These are phyloP conservation scores for Dysdera silvatica DNA, from an alignment of 1,140 invertebrate species.

Conservation along the genomic window DNA sequence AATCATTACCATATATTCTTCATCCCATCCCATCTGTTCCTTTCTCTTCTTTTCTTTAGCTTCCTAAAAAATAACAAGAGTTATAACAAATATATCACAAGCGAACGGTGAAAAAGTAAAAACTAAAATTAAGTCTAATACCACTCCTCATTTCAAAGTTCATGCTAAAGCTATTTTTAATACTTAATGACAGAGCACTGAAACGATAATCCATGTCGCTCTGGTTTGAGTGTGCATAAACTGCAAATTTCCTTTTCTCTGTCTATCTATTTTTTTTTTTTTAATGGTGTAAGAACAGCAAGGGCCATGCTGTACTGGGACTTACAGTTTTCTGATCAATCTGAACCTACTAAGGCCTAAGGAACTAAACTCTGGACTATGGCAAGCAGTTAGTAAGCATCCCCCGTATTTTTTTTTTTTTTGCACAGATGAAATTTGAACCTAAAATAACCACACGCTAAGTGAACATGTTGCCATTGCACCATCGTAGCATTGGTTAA, in stretches of 20 bases:
- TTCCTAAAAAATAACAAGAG: slow-evolving; percentile 54
- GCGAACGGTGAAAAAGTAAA: neutral
- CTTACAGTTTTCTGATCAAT: too few species aligned
- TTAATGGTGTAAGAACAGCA: too few species aligned
- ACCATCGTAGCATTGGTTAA: too few species aligned
- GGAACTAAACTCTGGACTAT: too few species aligned
- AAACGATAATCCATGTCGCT: neutral
- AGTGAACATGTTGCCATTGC: too few species aligned
- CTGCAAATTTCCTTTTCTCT: neutral
- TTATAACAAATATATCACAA: neutral
- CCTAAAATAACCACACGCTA: too few species aligned
- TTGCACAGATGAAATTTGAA: too few species aligned
- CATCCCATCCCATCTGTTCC: slow-evolving; percentile 91
- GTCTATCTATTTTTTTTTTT: neutral
- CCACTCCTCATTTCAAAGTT: neutral
- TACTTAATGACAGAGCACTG: neutral
- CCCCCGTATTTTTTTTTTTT: too few species aligned
- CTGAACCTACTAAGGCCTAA: too few species aligned
- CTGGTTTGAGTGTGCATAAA: neutral
- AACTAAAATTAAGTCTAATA: neutral
- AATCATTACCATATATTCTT: slow-evolving; percentile 59
- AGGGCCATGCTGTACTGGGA: too few species aligned
- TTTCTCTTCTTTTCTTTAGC: slow-evolving; percentile 80
- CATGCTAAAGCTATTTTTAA: neutral
- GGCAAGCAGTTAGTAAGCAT: too few species aligned